A percentile compares a stretch with the other conserved stretches of the same genome.
These are phyloP conservation scores for Morpho deidamia DNA, from an alignment of 2,888 invertebrate genomes.

Conservation along the genomic window DNA sequence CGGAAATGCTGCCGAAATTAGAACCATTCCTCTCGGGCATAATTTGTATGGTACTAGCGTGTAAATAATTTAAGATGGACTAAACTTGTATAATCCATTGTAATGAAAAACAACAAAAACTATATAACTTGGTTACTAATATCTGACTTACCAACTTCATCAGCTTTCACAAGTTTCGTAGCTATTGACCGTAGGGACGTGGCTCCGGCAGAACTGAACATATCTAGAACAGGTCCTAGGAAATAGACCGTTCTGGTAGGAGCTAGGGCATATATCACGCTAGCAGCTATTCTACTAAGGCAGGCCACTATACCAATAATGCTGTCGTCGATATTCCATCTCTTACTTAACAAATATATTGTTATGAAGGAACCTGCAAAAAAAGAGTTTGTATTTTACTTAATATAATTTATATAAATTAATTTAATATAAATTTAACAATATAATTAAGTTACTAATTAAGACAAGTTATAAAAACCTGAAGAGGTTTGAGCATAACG, in stretches of 20 bases:
- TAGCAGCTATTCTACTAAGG: slow-evolving; percentile 71
- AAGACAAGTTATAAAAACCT: too few relatives aligned
- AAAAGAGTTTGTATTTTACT: slow-evolving; percentile 5
- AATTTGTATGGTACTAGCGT: too few relatives aligned
- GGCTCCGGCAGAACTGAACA: slow-evolving; percentile 77
- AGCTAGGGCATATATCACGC: slow-evolving; percentile 70
- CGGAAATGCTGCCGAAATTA: too few relatives aligned
- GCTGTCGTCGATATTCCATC: slow-evolving; percentile 71
- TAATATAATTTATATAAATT: too few relatives aligned
- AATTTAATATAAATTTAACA: too few relatives aligned
- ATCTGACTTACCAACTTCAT: slow-evolving; percentile 72
- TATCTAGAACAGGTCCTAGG: slow-evolving; percentile 72
- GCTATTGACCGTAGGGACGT: slow-evolving; percentile 78
- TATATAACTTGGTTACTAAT: neutral
- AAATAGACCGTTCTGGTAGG: slow-evolving; percentile 66
- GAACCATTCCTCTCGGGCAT: too few relatives aligned
- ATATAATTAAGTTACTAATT: too few relatives aligned
- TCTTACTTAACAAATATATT: slow-evolving; percentile 71
- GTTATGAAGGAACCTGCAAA: slow-evolving; percentile 71
- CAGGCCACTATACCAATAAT: slow-evolving; percentile 72
- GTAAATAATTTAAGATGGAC: too few relatives aligned
- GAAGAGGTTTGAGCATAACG: too few relatives aligned
- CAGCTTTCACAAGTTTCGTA: slow-evolving; percentile 73
- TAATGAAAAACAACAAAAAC: too few relatives aligned
- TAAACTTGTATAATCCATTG: too few relatives aligned